A percentile compares a stretch with the other conserved stretches of the same genome.
Conservation (phyloP, 2,888 invertebrate species). For the Folsomia candida region DNA sequence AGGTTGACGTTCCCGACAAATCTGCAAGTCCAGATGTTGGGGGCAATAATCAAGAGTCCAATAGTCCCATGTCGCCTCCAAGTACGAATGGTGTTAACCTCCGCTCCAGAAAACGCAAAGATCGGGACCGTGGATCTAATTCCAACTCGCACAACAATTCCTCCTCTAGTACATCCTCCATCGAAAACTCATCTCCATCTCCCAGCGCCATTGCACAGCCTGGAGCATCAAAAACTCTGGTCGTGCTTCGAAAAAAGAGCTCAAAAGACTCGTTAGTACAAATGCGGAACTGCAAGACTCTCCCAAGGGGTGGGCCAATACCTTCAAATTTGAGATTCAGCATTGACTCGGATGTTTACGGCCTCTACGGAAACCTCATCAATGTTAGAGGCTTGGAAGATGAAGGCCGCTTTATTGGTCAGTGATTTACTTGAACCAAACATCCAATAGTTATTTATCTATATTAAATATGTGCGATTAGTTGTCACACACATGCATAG, state of each 20-base stretch:
- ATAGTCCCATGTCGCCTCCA: constrained; percentile 16
- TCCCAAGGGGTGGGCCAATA: constrained; percentile 63
- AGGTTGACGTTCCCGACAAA: constrained; percentile 5
- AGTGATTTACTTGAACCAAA: too few species aligned
- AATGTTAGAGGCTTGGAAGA: constrained; percentile 83
- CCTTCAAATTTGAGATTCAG: constrained; percentile 53
- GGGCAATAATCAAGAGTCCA: too few species aligned
- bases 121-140: not conserved
- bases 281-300: constrained; percentile 69
- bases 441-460: too few species aligned
- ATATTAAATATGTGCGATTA: too few species aligned
- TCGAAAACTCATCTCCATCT: constrained; percentile 19
- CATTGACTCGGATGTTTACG: constrained; percentile 77
- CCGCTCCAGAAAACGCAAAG: not conserved
- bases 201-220: constrained; percentile 15
- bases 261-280: constrained; percentile 55
- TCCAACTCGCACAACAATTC: not conserved
- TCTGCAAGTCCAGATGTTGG: not conserved
- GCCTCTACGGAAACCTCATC: constrained; percentile 83
- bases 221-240: constrained; percentile 61
- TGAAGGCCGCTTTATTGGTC: constrained; percentile 65
- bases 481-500: too few species aligned
- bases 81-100: not conserved
- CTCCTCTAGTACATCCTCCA: not conserved
- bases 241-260: constrained; percentile 61